These are phyloP conservation scores for Cettia cetti DNA, from an alignment of 2,113 vertebrate species.

Conservation along the genomic window DNA sequence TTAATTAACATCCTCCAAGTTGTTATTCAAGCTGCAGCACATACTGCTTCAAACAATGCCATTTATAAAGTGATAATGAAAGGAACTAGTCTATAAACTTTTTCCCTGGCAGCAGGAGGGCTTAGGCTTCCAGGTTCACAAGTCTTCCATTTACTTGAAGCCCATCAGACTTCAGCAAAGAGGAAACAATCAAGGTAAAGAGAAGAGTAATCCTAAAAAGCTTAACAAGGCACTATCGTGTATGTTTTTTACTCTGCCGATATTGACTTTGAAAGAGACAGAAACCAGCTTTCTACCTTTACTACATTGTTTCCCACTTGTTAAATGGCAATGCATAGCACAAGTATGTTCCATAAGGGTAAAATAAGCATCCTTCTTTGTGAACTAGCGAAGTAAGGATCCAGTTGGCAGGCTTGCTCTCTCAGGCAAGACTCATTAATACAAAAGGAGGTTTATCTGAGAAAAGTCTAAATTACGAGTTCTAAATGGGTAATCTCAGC, in stretches of 20 bases:
- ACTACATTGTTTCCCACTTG: not conserved
- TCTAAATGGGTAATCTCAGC: not conserved
- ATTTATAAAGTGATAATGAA: constrained; percentile 63
- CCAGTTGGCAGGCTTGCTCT: not conserved
- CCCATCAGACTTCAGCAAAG: constrained; percentile 12
- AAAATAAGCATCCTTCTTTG: not conserved
- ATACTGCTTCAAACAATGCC: constrained; percentile 8
- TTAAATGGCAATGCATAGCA: not conserved
- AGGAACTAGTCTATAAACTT: constrained; percentile 68
- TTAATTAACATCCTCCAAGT: not conserved
- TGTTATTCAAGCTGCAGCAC: not conserved
- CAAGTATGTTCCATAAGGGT: not conserved
- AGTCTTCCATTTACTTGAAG: constrained; percentile 44
- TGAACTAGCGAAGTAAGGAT: not conserved
- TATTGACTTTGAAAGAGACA: not conserved
- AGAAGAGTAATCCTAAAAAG: not conserved
- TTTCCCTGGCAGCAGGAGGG: constrained; percentile 29
- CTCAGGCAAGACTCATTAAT: not conserved
- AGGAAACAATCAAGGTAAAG: constrained; percentile 17
- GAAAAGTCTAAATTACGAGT: not conserved
- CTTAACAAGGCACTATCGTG: not conserved
- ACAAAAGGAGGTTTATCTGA: not conserved
- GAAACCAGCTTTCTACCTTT: not conserved
- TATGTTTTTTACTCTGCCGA: not conserved
- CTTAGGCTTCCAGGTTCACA: constrained; percentile 24